phyloP scores from a whole-genome alignment of 2,113 vertebrate species.

The Syrmaticus mikado region DNA sequence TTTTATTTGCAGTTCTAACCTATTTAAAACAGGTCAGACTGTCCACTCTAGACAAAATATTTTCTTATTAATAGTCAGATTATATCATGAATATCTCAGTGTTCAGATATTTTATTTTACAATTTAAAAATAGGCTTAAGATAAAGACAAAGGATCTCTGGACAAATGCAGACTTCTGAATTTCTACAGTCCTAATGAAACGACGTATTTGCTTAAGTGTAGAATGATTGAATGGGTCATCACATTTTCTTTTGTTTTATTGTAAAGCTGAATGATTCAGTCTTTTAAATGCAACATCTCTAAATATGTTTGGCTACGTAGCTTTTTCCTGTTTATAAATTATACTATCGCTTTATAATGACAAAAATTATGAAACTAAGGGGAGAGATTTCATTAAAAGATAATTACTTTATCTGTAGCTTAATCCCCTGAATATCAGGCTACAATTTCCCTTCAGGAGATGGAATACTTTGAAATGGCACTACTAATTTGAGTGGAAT shows the following conservation, averaged over 20 bases:
- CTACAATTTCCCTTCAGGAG: constrained; percentile 44
- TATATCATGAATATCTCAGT: neutral
- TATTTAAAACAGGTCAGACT: neutral
- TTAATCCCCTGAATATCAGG: constrained; percentile 32
- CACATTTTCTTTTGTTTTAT: neutral
- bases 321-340: constrained; percentile 3
- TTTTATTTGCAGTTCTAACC: neutral
- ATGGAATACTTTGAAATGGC: constrained; percentile 47
- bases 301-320: neutral
- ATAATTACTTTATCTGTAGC: constrained; percentile 50
- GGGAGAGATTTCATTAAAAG: constrained; percentile 37
- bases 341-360: constrained; percentile 12
- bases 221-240: neutral
- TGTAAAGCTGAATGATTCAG: neutral
- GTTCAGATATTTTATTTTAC: neutral
- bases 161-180: neutral
- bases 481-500: constrained; percentile 51
- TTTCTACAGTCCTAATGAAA: neutral
- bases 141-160: neutral
- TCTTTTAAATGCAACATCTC: neutral
- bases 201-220: neutral
- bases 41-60: neutral
- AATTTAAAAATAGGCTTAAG: neutral
- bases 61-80: neutral
- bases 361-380: constrained; percentile 20